Evolutionary conservation across 2,113 vertebrate genomes (phyloP), one percentile per base, ranked within the genome.

Genomic region (Odobenus rosmarus): DNA sequence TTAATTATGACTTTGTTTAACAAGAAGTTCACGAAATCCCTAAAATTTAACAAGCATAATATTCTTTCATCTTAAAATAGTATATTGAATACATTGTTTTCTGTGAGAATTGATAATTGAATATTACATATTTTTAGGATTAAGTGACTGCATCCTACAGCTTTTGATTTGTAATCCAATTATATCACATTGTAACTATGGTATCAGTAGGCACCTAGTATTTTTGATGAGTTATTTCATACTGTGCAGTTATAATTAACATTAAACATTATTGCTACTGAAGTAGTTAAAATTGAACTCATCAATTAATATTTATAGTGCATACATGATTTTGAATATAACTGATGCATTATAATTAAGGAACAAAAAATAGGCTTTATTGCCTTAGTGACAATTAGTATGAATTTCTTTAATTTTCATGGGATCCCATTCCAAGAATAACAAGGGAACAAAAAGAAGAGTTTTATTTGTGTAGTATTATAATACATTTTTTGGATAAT

Each of bases 211-310:
- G 39, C 14, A 77, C 31, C 57, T 55, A 82, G 24, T 83, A 57
- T 89, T 89, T 96, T 89, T 84, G 39, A 84, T 93, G 57, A 93
- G 39, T 39, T 93, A 67, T 76, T 93, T 83, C 24, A 59, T 77
- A 77, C 14, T 49, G 67, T 83, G 85, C 18, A 69, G 46, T 88
- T 83, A 76, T 67, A 88, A 83, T 89, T 89, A 77, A 67, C 49
- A 93, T 83, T 93, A 88, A 67, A 88, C 21, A 81, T 92, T 64
- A 88, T 64, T 74, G 31, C 4, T 36, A 76, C 46, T 83, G 23
- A 88, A 49, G 36, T 93, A 76, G 18, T 76, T 93, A 76, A 74
- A 77, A 49, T 24, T 76, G 55, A 82, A 49, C 9, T 88, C 7
- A 46, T 55, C 46, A 88, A 81, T 92, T 92, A 88, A 76, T 88